Evolutionary conservation across 2,113 vertebrate genomes (phyloP), one percentile per base, ranked within the genome.

Genomic region (Ciconia boyciana): DNA sequence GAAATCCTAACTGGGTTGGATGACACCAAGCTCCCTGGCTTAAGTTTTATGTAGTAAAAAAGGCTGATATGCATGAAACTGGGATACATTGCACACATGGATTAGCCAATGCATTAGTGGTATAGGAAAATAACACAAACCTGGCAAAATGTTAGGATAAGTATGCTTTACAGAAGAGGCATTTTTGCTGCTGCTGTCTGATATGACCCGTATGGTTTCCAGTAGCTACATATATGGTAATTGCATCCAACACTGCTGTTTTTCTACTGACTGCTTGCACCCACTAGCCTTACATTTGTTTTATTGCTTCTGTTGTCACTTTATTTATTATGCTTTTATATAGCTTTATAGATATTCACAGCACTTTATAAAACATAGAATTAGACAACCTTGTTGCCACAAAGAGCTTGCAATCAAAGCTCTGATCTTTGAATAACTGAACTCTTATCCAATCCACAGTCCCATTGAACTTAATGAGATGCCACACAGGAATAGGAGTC

Each of bases 241-340:
- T n/a, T 82, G 39, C 39, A 39, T 39, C 39, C 39, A 39, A 39
- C 39, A 51, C 44, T 75, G 51, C 51, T 82, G 28, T 31, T 89
- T 74, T 60, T 69, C 61, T 75, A 8, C 49, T 93, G 80, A 85
- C 46, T 87, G 39, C 87, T 87, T 90, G 48, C 51, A 48, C 89
- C 62, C 36, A 22, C 62, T 68, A 76, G 28, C 31, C 52, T 75
- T 87, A 39, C 1, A 0, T 43, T 89, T 39, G 28, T 52, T 96
- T 91, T 92, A 89, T 87, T 87, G 70, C 54, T 74, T 85, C 87
- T 93, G 87, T 79, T 96, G 87, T 86, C 54, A 83, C 72, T 91
- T 61, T 91, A 70, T 89, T 93, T 93, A 78, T 85, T 88, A 62
- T 52, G 52, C 34, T 93, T 89, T 76, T 87, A 68, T 83, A 66